A percentile compares a stretch with the other conserved stretches of the same genome.
These are phyloP conservation scores for Lasioglossum figueresi DNA, from an alignment of 2,888 invertebrate genomes.

Conservation along the genomic window DNA sequence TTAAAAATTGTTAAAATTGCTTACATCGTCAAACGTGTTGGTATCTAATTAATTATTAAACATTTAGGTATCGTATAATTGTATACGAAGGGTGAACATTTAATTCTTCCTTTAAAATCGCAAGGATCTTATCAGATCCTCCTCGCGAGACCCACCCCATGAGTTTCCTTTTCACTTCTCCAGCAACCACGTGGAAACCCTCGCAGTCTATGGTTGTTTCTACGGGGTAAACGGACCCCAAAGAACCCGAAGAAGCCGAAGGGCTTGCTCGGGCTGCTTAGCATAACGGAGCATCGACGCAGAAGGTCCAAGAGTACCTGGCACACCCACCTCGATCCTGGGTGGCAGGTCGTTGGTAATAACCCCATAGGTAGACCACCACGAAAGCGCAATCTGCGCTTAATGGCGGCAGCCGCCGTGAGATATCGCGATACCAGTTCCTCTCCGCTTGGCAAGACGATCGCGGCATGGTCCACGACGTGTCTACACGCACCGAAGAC, in stretches of 20 bases:
- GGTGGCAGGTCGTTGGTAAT: constrained; percentile 79
- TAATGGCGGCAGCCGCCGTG: constrained; percentile 77
- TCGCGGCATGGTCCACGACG: constrained; percentile 39
- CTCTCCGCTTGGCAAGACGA: constrained; percentile 44
- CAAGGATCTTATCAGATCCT: background rate
- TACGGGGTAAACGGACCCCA: background rate
- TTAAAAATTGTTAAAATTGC: no score
- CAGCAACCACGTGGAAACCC: background rate
- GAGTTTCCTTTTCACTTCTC: background rate
- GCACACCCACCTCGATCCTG: constrained; percentile 78
- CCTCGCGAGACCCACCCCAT: background rate
- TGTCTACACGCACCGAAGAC: constrained; percentile 59
- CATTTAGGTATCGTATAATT: no score
- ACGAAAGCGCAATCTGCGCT: constrained; percentile 78
- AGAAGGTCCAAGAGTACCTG: constrained; percentile 42
- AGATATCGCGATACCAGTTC: constrained; percentile 76
- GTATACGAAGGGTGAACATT: no score
- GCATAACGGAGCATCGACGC: constrained; percentile 71
- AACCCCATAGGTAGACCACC: constrained; percentile 80
- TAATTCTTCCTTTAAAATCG: no score
- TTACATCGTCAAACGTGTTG: no score
- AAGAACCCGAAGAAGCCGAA: background rate
- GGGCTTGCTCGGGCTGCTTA: constrained; percentile 52
- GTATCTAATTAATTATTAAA: no score
- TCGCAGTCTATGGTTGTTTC: background rate